Conservation (phyloP, 2,113 vertebrate genomes). For the Apteryx mantelli region DNA sequence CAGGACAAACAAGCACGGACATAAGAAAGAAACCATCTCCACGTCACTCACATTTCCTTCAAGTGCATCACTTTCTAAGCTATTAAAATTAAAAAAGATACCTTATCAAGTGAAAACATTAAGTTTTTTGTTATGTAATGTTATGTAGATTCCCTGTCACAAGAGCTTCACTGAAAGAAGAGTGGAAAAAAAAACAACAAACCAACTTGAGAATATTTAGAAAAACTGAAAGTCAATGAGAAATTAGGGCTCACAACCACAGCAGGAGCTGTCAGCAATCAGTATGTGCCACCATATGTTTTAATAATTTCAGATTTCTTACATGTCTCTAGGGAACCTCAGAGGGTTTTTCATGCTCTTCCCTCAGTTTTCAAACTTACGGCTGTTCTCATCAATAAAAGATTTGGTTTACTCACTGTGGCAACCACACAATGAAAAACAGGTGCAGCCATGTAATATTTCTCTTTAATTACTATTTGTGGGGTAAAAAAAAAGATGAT, state of each 20-base stretch:
- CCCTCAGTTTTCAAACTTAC: slow-evolving; percentile 20
- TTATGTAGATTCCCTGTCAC: neutral
- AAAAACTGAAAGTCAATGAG: slow-evolving; percentile 1
- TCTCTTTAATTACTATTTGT: slow-evolving; percentile 84
- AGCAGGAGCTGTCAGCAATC: neutral
- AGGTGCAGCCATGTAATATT: slow-evolving; percentile 77
- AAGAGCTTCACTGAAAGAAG: neutral
- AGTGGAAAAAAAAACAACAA: neutral
- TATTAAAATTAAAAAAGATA: neutral
- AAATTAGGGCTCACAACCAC: neutral
- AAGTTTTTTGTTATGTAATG: neutral
- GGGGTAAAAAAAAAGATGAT: slow-evolving; percentile 50
- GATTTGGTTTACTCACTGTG: slow-evolving; percentile 70
- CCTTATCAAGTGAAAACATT: neutral
- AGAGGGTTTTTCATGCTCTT: slow-evolving; percentile 44
- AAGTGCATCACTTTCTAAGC: neutral
- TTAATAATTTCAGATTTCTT: slow-evolving; percentile 65
- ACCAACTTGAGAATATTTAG: neutral
- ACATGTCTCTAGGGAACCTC: slow-evolving; percentile 43
- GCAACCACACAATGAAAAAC: slow-evolving; percentile 68
- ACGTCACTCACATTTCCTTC: neutral
- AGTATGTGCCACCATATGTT: slow-evolving; percentile 62
- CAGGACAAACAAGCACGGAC: neutral
- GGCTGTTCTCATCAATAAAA: slow-evolving; percentile 78
- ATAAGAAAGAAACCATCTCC: neutral